Percentiles rank a stretch among this genome's conserved stretches.
These are phyloP conservation scores for Hydrocynus forskahlii DNA, from an alignment of 2,797 vertebrate species.

Conservation along the genomic window DNA sequence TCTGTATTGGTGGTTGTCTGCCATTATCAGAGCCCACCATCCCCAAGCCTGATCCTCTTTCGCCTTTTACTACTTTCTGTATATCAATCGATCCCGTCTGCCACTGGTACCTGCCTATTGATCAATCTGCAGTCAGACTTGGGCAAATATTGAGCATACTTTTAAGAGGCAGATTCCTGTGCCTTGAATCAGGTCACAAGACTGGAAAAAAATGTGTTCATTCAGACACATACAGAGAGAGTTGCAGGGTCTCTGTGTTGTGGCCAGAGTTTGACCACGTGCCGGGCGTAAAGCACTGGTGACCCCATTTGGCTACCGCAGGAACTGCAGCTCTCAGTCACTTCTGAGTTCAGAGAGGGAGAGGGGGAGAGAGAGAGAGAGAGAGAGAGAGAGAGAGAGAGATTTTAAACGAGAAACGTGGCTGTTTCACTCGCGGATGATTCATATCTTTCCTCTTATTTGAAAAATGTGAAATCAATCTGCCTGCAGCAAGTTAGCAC, in stretches of 20 bases:
- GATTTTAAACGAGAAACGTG: conserved; percentile 12
- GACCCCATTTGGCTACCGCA: conserved; percentile 70
- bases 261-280: not conserved
- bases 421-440: conserved; percentile 4
- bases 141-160: conserved; percentile 64
- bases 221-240: not conserved
- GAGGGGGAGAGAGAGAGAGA: conserved; percentile 35
- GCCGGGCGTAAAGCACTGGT: conserved; percentile 70
- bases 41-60: conserved; percentile 73
- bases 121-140: conserved; percentile 68
- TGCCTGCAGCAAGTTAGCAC: not conserved
- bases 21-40: conserved; percentile 75
- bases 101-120: conserved; percentile 65
- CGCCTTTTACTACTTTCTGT: conserved; percentile 72
- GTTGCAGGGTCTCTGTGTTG: not conserved
- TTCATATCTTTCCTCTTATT: conserved; percentile 1
- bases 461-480: not conserved
- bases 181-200: not conserved
- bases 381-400: conserved; percentile 39
- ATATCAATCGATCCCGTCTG: conserved; percentile 69
- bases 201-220: not conserved
- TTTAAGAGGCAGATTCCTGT: conserved; percentile 19
- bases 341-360: conserved; percentile 9
- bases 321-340: conserved; percentile 66
- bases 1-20: conserved; percentile 71